phyloP scores from a whole-genome alignment of 2,888 invertebrate genomes.

The Acleris laterana region DNA sequence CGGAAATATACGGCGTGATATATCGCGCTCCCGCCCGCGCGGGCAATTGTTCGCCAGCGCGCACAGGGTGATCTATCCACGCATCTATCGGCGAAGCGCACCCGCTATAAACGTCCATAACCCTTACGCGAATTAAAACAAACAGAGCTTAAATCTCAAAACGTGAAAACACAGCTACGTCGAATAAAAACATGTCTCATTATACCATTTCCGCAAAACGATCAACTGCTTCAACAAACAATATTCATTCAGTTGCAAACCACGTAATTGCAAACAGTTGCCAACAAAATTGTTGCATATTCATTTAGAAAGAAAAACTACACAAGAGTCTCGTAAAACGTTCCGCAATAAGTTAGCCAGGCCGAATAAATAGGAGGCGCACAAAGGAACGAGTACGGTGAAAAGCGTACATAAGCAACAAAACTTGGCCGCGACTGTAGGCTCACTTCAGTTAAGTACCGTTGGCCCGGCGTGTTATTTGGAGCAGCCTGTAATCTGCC shows the following conservation, averaged over 20 bases:
- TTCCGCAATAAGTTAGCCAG: conserved; percentile 62
- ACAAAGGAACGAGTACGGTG: conserved; percentile 65
- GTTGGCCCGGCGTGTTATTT: conserved; percentile 72
- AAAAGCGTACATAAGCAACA: conserved; percentile 70
- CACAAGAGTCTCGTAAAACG: conserved; percentile 66
- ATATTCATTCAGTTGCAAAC: conserved; percentile 46
- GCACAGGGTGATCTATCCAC: conserved; percentile 62
- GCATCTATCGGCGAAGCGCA: conserved; percentile 26
- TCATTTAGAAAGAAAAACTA: conserved; percentile 66
- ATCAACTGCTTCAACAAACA: conserved; percentile 38
- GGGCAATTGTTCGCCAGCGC: conserved; percentile 68
- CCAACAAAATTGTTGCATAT: conserved; percentile 61
- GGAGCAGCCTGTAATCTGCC: conserved; percentile 81
- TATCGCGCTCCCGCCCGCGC: conserved; percentile 61
- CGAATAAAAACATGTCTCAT: conserved; percentile 21
- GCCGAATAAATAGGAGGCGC: conserved; percentile 62
- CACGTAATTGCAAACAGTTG: conserved; percentile 51
- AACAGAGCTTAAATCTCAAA: conserved; percentile 17
- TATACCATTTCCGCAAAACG: conserved; percentile 30
- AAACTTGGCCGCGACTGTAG: conserved; percentile 67
- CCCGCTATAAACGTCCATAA: conserved; percentile 21
- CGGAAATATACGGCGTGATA: conserved; percentile 78
- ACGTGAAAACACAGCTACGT: conserved; percentile 29
- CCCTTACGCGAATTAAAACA: conserved; percentile 18
- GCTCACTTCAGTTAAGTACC: conserved; percentile 74